phyloP scores from a whole-genome alignment of 2,113 vertebrate species.

The Tachuris rubrigastra region DNA sequence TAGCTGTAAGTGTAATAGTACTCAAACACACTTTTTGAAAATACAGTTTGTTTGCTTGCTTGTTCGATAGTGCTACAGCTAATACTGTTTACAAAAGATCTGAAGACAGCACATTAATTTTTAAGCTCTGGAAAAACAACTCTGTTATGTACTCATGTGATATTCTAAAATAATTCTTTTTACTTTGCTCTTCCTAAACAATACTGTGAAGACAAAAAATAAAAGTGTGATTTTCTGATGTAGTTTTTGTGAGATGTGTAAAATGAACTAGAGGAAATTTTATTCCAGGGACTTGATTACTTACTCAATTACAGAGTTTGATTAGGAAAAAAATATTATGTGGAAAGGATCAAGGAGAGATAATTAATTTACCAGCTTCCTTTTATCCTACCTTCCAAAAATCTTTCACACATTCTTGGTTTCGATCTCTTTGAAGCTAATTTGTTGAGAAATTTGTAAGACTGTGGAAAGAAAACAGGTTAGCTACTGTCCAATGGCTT shows the following conservation, averaged over 20 bases:
- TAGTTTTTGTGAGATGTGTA: background rate
- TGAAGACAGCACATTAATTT: background rate
- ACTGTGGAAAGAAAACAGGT: background rate
- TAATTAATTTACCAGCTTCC: conserved; percentile 39
- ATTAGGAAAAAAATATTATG: background rate
- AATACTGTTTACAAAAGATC: background rate
- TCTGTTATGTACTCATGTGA: background rate
- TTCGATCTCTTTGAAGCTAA: conserved; percentile 34
- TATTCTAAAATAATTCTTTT: background rate
- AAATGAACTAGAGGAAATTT: background rate
- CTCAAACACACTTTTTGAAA: background rate
- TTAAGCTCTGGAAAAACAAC: background rate
- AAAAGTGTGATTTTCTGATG: background rate
- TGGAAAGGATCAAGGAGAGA: conserved; percentile 32
- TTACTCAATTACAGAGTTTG: background rate
- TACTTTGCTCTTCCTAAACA: background rate
- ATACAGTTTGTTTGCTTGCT: background rate
- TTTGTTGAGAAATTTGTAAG: background rate
- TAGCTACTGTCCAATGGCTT: conserved; percentile 33
- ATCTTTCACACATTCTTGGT: background rate
- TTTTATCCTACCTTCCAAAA: conserved; percentile 12
- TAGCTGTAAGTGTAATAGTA: background rate
- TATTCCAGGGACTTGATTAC: background rate
- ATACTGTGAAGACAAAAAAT: background rate
- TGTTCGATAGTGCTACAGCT: background rate